Evolutionary conservation across 2,113 vertebrate genomes (phyloP).

Genomic region (Phaethornis superciliosus): DNA sequence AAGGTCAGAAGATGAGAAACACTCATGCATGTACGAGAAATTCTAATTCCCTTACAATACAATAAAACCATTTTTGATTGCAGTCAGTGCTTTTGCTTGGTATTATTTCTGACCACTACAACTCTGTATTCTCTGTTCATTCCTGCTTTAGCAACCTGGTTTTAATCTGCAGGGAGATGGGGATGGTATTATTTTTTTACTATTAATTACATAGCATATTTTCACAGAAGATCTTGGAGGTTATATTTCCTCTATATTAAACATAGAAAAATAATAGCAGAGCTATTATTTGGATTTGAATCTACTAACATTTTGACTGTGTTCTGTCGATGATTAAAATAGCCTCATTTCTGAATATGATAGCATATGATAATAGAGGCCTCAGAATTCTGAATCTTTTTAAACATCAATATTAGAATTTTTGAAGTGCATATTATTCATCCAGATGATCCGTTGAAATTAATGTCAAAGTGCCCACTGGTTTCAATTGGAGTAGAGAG

Average conservation of each 20-base stretch:
- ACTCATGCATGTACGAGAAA: not conserved
- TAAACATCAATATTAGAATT: not conserved
- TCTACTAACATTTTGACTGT: not conserved
- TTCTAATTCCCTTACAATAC: too few species aligned
- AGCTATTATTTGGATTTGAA: not conserved
- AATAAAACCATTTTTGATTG: not conserved
- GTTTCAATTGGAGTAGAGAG: not conserved
- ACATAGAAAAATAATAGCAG: not conserved
- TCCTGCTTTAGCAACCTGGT: not conserved
- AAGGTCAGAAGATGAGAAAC: not conserved
- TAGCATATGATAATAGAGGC: not conserved
- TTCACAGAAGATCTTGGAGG: not conserved
- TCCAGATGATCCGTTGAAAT: constrained; percentile 9
- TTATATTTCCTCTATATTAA: not conserved
- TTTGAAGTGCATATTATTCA: not conserved
- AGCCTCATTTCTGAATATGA: not conserved
- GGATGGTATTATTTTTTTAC: not conserved
- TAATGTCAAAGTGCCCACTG: not conserved
- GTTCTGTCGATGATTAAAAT: not conserved
- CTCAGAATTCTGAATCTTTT: not conserved
- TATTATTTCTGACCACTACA: not conserved
- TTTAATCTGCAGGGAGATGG: not conserved
- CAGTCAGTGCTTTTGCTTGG: not conserved
- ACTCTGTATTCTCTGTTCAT: not conserved
- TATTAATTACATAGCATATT: not conserved